Base-by-base conservation (phyloP, 2,797 vertebrate genomes). In the Lepidocolaptes lacrymiger region DNA sequence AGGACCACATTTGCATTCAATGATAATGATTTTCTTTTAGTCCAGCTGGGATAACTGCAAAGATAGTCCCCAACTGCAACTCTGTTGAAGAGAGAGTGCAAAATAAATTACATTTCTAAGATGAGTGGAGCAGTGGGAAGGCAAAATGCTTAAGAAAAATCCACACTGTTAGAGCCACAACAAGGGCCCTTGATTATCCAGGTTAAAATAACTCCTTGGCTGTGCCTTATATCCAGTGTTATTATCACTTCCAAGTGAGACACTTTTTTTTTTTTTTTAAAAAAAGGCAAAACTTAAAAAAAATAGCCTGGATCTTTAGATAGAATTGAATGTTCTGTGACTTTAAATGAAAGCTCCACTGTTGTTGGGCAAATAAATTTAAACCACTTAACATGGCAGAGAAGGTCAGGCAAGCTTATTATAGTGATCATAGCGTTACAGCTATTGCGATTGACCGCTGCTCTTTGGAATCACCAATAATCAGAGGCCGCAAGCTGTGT, bases 281-380 rank as follows among this genome's bases (percentile, higher is more conserved):
- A n/a, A 67, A 24, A 41, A 6, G 12, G 36, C 32, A 77, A 82
- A 79, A 23, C 27, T 76, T 72, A 81, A 44, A 41, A 56, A 96
- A 95, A 96, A 91, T 76, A 96, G 36, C 86, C 79, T 82, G 83
- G 94, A 88, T 98, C 97, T 98, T 97, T 97, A 97, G 96, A 84
- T 95, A 94, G 97, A 98, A 98, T 97, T 96, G 98, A 97, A 98
- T 98, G 98, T 98, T 98, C 98, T 98, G 98, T 98, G 98, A 98
- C 98, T 98, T 98, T 98, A 98, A 98, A 97, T 98, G 98, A 98
- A 98, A 98, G 98, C 98, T 97, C 97, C 96, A 96, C 95, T 98
- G 97, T 98, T 98, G 98, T 98, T 98, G 98, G 97, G 98, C 98
- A 98, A 98, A 98, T 98, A 98, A 98, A 98, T 98, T 98, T 98